Conservation (phyloP, 2,113 vertebrate species). For the Spizaetus ornatus region DNA sequence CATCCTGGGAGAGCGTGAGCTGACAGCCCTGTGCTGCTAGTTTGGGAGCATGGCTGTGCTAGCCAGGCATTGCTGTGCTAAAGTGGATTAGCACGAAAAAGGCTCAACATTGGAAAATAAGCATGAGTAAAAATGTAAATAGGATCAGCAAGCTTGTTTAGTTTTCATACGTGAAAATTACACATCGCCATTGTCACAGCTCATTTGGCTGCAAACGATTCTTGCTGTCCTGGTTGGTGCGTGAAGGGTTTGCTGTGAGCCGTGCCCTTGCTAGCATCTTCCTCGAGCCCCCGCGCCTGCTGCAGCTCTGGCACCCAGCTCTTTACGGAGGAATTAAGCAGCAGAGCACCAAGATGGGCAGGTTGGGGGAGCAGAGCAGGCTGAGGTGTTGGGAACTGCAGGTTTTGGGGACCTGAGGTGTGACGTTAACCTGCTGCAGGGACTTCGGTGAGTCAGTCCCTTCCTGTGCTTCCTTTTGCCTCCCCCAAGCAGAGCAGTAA, state of each 20-base stretch:
- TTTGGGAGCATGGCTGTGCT: neutral
- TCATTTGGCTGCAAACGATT: neutral
- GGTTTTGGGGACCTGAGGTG: neutral
- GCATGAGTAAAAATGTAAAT: neutral
- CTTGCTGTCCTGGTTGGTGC: neutral
- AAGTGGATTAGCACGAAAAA: neutral
- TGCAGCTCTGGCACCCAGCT: neutral
- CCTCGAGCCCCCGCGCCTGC: neutral
- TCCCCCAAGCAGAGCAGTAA: neutral
- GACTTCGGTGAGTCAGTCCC: neutral
- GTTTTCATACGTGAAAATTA: neutral
- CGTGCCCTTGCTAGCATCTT: neutral
- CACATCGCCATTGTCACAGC: rapidly evolving
- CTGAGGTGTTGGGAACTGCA: neutral
- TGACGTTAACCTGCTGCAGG: neutral
- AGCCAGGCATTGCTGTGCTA: neutral
- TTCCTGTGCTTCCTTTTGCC: neutral
- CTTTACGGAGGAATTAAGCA: neutral
- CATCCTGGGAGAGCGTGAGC: neutral
- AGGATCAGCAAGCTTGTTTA: neutral
- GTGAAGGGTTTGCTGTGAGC: neutral
- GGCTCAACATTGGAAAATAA: neutral
- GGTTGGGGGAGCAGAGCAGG: neutral
- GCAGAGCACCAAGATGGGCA: neutral
- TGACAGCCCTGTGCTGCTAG: neutral